These are phyloP conservation scores for Synanceia verrucosa DNA, from an alignment of 2,797 vertebrate genomes.

Conservation along the genomic window DNA sequence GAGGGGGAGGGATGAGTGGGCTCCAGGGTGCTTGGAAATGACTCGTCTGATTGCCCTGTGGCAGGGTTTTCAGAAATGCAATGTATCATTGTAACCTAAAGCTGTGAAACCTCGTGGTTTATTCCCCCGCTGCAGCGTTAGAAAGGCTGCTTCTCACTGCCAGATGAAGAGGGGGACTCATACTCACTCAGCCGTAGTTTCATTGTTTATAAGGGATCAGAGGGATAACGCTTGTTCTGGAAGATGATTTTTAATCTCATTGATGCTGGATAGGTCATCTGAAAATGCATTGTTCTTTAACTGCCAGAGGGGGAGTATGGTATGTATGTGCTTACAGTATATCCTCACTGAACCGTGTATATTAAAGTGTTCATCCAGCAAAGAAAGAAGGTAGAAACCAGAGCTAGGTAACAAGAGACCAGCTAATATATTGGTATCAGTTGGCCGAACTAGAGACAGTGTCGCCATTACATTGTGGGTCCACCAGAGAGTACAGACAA, in stretches of 20 bases:
- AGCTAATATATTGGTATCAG: neutral
- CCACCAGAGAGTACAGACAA: neutral
- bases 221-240: constrained; percentile 27
- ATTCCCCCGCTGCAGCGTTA: constrained; percentile 13
- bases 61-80: constrained; percentile 42
- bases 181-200: constrained; percentile 30
- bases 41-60: constrained; percentile 54
- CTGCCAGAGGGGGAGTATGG: constrained; percentile 7
- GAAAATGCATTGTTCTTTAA: constrained; percentile 20
- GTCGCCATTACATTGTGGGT: neutral
- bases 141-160: constrained; percentile 7
- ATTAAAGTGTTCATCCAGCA: constrained; percentile 10
- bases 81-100: constrained; percentile 45
- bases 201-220: constrained; percentile 35
- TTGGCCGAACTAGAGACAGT: neutral
- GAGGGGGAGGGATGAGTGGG: neutral
- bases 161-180: constrained; percentile 5
- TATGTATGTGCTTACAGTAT: neutral
- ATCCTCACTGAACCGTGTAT: neutral
- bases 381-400: neutral
- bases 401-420: too few species aligned
- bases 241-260: constrained; percentile 30
- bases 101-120: constrained; percentile 38
- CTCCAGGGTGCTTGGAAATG: constrained; percentile 59
- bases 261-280: constrained; percentile 21